Percentiles rank a stretch among this genome's conserved stretches.
Conservation (phyloP, 1,140 invertebrate species). For the Agrypnia vestita region DNA sequence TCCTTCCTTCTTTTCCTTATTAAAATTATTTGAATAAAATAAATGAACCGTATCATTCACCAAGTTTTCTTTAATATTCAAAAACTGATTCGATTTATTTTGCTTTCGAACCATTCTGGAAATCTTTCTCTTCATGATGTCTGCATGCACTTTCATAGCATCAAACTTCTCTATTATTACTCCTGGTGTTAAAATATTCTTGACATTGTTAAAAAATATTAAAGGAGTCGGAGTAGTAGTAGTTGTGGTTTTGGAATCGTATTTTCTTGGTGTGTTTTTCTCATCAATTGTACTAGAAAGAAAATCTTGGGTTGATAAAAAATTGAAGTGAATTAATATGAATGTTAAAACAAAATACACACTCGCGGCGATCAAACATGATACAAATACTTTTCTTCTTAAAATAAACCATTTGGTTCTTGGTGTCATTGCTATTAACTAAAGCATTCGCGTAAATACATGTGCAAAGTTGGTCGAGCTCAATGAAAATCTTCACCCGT, state of each 20-base stretch:
- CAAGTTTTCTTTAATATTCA: background rate
- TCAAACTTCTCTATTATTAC: constrained; percentile 58
- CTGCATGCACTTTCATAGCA: constrained; percentile 54
- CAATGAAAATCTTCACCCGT: no score
- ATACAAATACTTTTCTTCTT: constrained; percentile 36
- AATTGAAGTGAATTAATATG: constrained; percentile 25
- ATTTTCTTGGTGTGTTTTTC: background rate
- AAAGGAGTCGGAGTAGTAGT: constrained; percentile 55
- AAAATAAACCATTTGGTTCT: constrained; percentile 27
- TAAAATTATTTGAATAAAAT: constrained; percentile 49
- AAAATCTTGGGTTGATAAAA: constrained; percentile 26
- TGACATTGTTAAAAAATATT: constrained; percentile 48
- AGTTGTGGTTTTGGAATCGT: constrained; percentile 43
- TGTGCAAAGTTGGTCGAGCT: no score
- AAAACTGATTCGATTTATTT: constrained; percentile 21
- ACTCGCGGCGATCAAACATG: constrained; percentile 37
- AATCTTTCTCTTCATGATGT: constrained; percentile 57
- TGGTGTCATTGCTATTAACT: background rate
- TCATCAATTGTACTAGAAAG: constrained; percentile 13
- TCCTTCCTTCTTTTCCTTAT: constrained; percentile 32
- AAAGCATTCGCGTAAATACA: no score
- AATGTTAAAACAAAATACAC: constrained; percentile 41
- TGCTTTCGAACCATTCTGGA: constrained; percentile 31
- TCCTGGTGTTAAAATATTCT: constrained; percentile 26
- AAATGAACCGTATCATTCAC: constrained; percentile 49